Conservation (phyloP, 2,113 vertebrate species). For the Oceanites oceanicus region DNA sequence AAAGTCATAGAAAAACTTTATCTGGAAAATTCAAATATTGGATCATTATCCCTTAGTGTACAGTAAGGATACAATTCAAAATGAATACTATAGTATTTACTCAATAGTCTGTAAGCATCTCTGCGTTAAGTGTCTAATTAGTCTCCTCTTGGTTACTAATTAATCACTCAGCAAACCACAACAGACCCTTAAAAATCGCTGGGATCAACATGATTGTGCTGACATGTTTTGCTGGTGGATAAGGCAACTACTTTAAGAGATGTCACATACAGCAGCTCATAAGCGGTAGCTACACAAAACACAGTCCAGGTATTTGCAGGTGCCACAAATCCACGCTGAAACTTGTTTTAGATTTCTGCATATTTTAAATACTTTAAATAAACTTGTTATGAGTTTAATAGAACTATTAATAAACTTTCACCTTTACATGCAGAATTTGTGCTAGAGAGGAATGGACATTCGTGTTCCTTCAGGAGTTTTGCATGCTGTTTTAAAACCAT, state of each 20-base stretch:
- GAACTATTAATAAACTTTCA: neutral
- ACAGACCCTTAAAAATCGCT: neutral
- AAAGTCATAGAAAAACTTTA: neutral
- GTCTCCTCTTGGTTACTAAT: neutral
- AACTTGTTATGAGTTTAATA: neutral
- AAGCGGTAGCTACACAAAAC: neutral
- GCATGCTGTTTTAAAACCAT: slow-evolving; percentile 2
- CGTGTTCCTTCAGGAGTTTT: neutral
- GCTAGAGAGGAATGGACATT: neutral
- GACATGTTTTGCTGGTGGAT: neutral
- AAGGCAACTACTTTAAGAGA: neutral
- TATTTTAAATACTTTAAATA: neutral
- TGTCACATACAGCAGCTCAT: neutral
- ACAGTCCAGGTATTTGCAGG: neutral
- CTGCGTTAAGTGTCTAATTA: neutral
- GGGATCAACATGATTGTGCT: neutral
- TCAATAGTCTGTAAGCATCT: neutral
- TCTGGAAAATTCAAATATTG: neutral
- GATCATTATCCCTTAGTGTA: neutral
- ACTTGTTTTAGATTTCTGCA: neutral
- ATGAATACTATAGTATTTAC: neutral
- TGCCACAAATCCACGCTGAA: neutral
- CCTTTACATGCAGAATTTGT: neutral
- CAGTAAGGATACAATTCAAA: neutral
- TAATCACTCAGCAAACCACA: neutral